phyloP scores from a whole-genome alignment of 1,140 invertebrate species.

The Saccostrea echinata region DNA sequence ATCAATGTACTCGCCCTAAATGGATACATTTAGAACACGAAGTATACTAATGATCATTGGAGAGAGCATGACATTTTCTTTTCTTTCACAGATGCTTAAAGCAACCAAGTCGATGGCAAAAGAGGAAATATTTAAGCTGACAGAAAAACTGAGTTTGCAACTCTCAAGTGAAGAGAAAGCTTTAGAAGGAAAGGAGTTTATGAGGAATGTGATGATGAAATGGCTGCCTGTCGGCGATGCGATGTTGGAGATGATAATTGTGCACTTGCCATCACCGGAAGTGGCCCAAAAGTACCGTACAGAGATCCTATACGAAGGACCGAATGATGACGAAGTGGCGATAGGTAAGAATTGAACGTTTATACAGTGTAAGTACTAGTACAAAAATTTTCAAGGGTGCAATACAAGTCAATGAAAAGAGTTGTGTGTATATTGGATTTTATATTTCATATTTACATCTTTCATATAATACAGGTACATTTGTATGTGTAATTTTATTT shows the following conservation, averaged over 20 bases:
- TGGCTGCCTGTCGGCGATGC: conserved; percentile 99
- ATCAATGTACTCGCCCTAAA: neutral
- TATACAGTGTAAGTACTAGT: neutral
- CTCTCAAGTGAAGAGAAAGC: conserved; percentile 96
- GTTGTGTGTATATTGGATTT: neutral
- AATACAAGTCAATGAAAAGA: neutral
- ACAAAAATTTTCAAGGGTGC: neutral
- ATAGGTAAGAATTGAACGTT: conserved; percentile 85
- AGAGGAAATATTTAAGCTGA: conserved; percentile 78
- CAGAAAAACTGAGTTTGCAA: conserved; percentile 92
- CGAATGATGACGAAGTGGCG: conserved; percentile 97
- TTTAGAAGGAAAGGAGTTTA: conserved; percentile 86
- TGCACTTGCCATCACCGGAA: conserved; percentile 98
- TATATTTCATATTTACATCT: neutral
- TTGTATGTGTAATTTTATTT: too few relatives aligned
- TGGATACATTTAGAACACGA: too few relatives aligned
- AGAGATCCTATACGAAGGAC: conserved; percentile 93
- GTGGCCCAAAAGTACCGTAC: conserved; percentile 99
- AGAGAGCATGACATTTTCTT: neutral
- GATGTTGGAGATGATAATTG: conserved; percentile 99
- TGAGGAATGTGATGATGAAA: conserved; percentile 91
- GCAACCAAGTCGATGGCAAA: conserved; percentile 94
- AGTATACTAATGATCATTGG: too few relatives aligned
- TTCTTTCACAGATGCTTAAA: conserved; percentile 88
- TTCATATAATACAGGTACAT: neutral